phyloP scores from a whole-genome alignment of 1,140 invertebrate species.

The Eumaeus atala region DNA sequence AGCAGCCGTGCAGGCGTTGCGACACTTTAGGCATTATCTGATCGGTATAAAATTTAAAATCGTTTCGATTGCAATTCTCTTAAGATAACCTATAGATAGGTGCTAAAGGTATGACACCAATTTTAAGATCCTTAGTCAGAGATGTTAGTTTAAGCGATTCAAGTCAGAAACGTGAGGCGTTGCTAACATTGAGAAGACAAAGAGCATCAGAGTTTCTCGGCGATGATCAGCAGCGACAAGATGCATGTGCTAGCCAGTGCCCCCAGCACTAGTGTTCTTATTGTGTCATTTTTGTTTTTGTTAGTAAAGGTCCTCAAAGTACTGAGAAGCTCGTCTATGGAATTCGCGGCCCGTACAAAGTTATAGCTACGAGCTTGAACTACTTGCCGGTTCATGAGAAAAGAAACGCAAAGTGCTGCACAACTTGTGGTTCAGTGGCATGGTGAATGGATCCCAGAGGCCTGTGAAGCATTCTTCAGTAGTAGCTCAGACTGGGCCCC shows the following conservation, averaged over 20 bases:
- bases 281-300: slow-evolving; percentile 11
- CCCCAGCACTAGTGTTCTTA: neutral
- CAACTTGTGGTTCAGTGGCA: neutral
- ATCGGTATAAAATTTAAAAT: too few species aligned
- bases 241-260: neutral
- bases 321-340: neutral
- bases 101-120: neutral
- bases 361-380: neutral
- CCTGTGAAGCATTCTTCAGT: too few species aligned
- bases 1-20: too few species aligned
- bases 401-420: neutral
- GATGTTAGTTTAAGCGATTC: neutral
- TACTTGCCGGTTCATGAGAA: neutral
- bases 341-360: slow-evolving; percentile 1
- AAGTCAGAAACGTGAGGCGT: neutral
- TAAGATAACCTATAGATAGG: too few species aligned
- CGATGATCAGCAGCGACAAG: slow-evolving; percentile 5
- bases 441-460: too few species aligned
- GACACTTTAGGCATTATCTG: too few species aligned
- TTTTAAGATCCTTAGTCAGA: neutral
- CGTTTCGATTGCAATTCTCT: too few species aligned
- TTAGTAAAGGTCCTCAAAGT: slow-evolving; percentile 5
- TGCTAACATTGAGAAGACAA: neutral
- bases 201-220: neutral
- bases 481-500: too few species aligned